Evolutionary conservation across 2,113 vertebrate genomes (phyloP).

Genomic region (Syngnathus typhle): DNA sequence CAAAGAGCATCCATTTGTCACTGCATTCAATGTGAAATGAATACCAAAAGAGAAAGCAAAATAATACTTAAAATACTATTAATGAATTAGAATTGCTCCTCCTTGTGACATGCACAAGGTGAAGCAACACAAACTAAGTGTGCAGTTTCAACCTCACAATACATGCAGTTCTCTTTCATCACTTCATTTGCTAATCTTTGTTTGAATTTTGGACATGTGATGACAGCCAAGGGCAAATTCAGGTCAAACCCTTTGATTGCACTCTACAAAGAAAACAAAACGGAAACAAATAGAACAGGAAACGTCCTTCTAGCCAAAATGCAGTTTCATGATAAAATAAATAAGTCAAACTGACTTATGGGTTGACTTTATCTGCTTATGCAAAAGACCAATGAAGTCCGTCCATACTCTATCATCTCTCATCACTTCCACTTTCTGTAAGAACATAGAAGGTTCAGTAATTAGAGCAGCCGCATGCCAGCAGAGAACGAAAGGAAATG

Average conservation of each 20-base stretch:
- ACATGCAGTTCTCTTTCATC: background rate
- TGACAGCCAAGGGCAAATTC: background rate
- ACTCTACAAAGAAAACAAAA: background rate
- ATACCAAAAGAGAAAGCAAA: background rate
- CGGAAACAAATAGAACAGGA: background rate
- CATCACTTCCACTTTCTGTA: slow-evolving; percentile 35
- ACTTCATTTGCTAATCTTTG: slow-evolving; percentile 2
- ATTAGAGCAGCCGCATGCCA: slow-evolving; percentile 34
- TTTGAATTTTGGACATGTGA: background rate
- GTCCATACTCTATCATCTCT: slow-evolving; percentile 37
- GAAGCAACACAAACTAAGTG: background rate
- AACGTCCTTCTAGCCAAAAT: background rate
- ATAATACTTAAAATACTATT: too few relatives aligned
- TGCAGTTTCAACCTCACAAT: background rate
- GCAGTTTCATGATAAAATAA: background rate
- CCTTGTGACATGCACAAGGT: background rate
- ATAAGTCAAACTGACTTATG: slow-evolving; percentile 42
- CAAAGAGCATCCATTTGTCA: background rate
- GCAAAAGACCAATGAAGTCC: slow-evolving; percentile 41
- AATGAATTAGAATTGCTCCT: background rate
- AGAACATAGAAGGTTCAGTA: slow-evolving; percentile 3
- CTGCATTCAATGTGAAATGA: background rate
- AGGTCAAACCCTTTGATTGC: background rate
- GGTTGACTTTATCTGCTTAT: slow-evolving; percentile 49
- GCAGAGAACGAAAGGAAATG: background rate